A percentile compares a stretch with the other conserved stretches of the same genome.
Conservation (phyloP, 2,113 vertebrate species). For the Gadus chalcogrammus region DNA sequence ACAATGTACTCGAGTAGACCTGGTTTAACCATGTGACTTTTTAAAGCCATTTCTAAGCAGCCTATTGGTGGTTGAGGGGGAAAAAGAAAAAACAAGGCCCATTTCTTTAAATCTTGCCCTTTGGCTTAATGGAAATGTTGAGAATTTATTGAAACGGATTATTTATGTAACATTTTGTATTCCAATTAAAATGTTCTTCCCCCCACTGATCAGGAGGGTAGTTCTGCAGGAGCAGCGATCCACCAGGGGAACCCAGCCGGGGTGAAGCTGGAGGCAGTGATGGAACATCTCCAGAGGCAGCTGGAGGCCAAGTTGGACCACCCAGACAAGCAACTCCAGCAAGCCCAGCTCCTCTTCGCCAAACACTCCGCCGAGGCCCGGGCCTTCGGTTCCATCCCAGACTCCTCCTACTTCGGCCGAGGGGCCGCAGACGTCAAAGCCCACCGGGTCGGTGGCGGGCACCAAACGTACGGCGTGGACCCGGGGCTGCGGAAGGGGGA, state of each 20-base stretch:
- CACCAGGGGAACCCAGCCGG: slow-evolving; percentile 69
- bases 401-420: slow-evolving; percentile 55
- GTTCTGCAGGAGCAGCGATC: slow-evolving; percentile 62
- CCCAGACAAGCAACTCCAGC: slow-evolving; percentile 81
- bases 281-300: slow-evolving; percentile 91
- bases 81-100: too few relatives aligned
- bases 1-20: too few relatives aligned
- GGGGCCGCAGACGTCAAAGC: slow-evolving; percentile 45
- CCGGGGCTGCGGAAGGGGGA: slow-evolving; percentile 60
- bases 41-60: too few relatives aligned
- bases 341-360: slow-evolving; percentile 82
- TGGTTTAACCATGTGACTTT: too few relatives aligned
- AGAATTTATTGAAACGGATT: too few relatives aligned
- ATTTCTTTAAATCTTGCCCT: too few relatives aligned
- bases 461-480: slow-evolving; percentile 25
- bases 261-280: slow-evolving; percentile 83
- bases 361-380: slow-evolving; percentile 78
- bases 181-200: too few relatives aligned
- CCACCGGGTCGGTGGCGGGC: slow-evolving; percentile 30
- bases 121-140: too few relatives aligned
- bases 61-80: too few relatives aligned
- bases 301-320: slow-evolving; percentile 79
- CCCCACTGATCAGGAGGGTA: slow-evolving; percentile 55
- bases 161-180: too few relatives aligned
- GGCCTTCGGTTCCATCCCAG: slow-evolving; percentile 54